Percentiles rank a stretch among this genome's conserved stretches.
Evolutionary conservation across 1,140 invertebrate genomes (phyloP).

Genomic region (Drosophila biarmipes): DNA sequence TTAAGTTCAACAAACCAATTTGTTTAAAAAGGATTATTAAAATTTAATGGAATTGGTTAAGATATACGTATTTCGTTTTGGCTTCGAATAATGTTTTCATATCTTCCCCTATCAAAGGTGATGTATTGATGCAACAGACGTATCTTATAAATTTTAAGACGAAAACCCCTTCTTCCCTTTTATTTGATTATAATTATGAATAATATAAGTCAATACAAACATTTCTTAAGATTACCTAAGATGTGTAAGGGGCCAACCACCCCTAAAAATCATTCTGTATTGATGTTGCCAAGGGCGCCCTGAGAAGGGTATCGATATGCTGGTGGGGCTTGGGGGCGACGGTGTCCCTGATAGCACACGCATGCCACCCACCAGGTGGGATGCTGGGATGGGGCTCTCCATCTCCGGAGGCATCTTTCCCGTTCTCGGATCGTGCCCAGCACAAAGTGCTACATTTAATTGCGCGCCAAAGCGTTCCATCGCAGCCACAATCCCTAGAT

Average conservation of each 20-base stretch:
- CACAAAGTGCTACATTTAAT: constrained; percentile 72
- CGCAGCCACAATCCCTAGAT: neutral
- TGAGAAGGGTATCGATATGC: neutral
- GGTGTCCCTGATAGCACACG: constrained; percentile 31
- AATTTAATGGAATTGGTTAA: too few species aligned
- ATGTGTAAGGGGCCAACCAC: neutral
- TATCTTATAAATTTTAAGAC: too few species aligned
- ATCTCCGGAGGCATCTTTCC: constrained; percentile 10
- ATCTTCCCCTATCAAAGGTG: too few species aligned
- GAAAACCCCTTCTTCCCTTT: too few species aligned
- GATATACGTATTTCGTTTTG: too few species aligned
- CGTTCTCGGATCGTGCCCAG: constrained; percentile 50
- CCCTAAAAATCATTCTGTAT: neutral
- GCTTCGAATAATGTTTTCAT: too few species aligned
- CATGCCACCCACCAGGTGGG: constrained; percentile 43
- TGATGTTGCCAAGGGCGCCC: neutral
- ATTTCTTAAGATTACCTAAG: neutral
- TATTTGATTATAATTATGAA: too few species aligned
- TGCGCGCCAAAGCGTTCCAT: constrained; percentile 48
- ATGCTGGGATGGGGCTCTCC: neutral
- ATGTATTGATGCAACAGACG: too few species aligned
- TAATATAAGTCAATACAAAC: too few species aligned
- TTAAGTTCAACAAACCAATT: neutral
- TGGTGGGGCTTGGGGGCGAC: neutral
- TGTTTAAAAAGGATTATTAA: neutral